Evolutionary conservation across 2,888 invertebrate species (phyloP), one percentile per base, ranked within the genome.

Genomic region (Lasioglossum figueresi): DNA sequence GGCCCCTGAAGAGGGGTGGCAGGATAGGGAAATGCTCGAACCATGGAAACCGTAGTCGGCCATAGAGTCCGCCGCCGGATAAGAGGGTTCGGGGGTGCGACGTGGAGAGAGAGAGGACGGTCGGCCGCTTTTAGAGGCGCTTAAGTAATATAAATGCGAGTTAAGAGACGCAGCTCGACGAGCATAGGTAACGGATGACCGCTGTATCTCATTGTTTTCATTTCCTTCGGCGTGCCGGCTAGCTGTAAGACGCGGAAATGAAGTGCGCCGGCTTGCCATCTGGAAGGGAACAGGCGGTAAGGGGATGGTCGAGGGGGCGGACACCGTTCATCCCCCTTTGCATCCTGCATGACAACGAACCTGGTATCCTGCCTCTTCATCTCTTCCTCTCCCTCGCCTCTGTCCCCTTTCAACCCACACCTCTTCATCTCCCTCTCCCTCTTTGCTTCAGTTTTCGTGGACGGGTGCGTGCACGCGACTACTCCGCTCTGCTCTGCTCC

Each of bases 191-290:
- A 95, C 94, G 94, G 94, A 95, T 95, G 95, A 95, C 95, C 95
- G 95, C 95, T 95, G 95, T 95, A 95, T 95, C 95, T 95, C 95
- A 95, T 95, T 95, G 95, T 95, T 95, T 95, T 95, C 95, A 95
- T 95, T 95, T 95, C 95, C 95, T 95, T 94, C 93, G 93, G 90
- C 91, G 90, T 90, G 92, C 92, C 93, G 92, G 92, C 91, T 88
- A 90, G 89, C 94, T 94, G 95, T 95, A 95, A 95, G 95, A 95
- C 94, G 94, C 95, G 95, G 95, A 95, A 95, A 95, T 95, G 95
- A 95, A 95, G 94, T 94, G 92, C 93, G 92, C 93, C 91, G 92
- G 93, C 90, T 89, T 91, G 92, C 92, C 92, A 92, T 93, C 93
- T 92, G 90, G 89, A 89, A 85, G 90, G 88, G 89, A 88, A 88